Base-by-base conservation (phyloP, 2,888 invertebrate species). In the Apeira syringaria region DNA sequence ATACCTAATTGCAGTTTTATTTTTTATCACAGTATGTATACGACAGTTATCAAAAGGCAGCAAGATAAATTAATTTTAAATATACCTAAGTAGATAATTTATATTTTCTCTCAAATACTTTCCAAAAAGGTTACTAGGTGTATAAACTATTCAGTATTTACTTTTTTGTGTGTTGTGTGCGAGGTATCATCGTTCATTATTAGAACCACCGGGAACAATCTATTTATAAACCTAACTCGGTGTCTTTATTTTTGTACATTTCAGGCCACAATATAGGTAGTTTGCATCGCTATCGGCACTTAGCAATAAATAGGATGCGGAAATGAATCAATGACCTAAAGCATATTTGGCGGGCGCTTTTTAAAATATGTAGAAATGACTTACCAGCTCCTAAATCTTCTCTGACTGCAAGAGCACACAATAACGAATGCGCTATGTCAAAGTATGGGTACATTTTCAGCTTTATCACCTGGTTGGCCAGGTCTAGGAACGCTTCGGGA, bases 401-500 rank as follows among this genome's bases (percentile, higher is more conserved):
- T 72, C 98, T 93, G 59, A 99, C 98, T 68, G 97, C 96, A 67
- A 99, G 91, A 74, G 98, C 98, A 91, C 97, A 98, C 64, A 99
- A 91, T 68, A 97, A 93, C 85, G 97, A 98, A 91, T 99, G 98
- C 63, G 99, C 99, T 70, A 99, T 95, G 84, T 99, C 99, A 89
- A 99, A 99, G 91, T 98, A 99, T 39, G 99, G 99, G 80, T 96
- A 99, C 99, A 99, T 99, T 92, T 99, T 98, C 64, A 99, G 92
- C 89, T 99, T 98, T 67, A 98, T 97, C 91, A 99, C 97, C 93
- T 98, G 97, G 91, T 98, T 98, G 91, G 99, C 99, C 93, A 99
- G 94, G 89, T 99, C 98, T 78, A 99, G 92, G 91, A 99, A 98
- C 55, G 97, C 95, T 92, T 98, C 98, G 80, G 97, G 97, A 94